Conservation (phyloP, 2,797 vertebrate genomes). For the Myioborus melanocephalus region DNA sequence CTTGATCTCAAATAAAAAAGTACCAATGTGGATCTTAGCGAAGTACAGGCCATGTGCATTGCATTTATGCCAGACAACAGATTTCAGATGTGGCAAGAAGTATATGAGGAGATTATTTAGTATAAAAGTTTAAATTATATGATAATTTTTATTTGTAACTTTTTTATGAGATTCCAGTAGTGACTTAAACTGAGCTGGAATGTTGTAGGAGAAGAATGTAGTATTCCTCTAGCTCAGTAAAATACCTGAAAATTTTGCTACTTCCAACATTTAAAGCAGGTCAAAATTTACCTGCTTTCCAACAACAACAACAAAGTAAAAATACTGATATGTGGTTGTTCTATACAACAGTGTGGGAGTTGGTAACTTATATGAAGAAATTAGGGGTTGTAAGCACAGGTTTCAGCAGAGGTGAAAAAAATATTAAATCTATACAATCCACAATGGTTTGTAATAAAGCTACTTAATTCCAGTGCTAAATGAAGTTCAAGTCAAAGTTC, state of each 20-base stretch:
- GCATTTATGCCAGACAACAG: background rate
- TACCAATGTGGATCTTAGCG: background rate
- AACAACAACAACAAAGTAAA: background rate
- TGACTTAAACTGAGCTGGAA: background rate
- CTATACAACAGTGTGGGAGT: background rate
- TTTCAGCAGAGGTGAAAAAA: background rate
- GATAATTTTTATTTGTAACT: background rate
- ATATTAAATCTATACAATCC: background rate
- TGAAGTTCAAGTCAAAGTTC: background rate
- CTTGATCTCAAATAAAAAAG: background rate
- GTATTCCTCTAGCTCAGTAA: background rate
- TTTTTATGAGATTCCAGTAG: background rate
- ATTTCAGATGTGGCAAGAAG: background rate
- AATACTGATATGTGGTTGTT: background rate
- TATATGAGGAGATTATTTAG: background rate
- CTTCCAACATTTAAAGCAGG: background rate
- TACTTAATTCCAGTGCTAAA: background rate
- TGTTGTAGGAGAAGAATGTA: background rate
- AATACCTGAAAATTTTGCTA: background rate
- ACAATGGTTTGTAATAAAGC: background rate
- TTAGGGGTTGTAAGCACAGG: background rate
- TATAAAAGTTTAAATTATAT: background rate
- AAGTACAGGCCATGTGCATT: background rate
- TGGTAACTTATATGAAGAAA: background rate
- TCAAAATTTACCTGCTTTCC: background rate